These are phyloP conservation scores for Himalopsyche tibetana DNA, from an alignment of 2,888 invertebrate species.

Conservation along the genomic window DNA sequence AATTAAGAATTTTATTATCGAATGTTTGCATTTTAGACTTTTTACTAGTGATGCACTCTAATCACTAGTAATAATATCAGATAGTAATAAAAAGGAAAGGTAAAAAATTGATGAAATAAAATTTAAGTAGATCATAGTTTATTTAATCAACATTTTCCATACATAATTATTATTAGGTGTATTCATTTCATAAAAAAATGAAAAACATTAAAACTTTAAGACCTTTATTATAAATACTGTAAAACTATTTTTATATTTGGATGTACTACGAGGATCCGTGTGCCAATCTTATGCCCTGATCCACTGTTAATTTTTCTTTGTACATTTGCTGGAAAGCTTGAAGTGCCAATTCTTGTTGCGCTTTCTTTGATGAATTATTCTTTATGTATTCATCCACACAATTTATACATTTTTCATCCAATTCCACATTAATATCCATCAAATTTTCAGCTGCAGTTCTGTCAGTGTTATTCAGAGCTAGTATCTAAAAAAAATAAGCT, in stretches of 20 bases:
- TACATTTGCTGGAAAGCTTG: constrained; percentile 83
- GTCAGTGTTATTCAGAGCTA: neutral
- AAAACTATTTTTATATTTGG: constrained; percentile 19
- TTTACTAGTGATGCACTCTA: no score
- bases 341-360: constrained; percentile 83
- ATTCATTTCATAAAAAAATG: neutral
- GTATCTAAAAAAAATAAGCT: constrained; percentile 58
- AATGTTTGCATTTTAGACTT: no score
- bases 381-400: constrained; percentile 80
- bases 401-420: constrained; percentile 77
- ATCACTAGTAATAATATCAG: no score
- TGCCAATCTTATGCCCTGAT: constrained; percentile 81
- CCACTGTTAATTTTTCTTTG: constrained; percentile 78
- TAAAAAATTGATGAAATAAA: neutral
- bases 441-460: neutral
- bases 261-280: constrained; percentile 75
- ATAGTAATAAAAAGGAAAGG: no score
- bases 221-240: neutral
- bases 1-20: no score
- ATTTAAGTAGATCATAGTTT: neutral
- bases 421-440: constrained; percentile 69
- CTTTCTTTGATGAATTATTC: constrained; percentile 80
- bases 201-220: neutral
- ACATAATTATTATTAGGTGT: neutral
- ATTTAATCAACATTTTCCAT: constrained; percentile 10